Evolutionary conservation across 2,888 invertebrate genomes (phyloP).

Genomic region (Agrotis puta): DNA sequence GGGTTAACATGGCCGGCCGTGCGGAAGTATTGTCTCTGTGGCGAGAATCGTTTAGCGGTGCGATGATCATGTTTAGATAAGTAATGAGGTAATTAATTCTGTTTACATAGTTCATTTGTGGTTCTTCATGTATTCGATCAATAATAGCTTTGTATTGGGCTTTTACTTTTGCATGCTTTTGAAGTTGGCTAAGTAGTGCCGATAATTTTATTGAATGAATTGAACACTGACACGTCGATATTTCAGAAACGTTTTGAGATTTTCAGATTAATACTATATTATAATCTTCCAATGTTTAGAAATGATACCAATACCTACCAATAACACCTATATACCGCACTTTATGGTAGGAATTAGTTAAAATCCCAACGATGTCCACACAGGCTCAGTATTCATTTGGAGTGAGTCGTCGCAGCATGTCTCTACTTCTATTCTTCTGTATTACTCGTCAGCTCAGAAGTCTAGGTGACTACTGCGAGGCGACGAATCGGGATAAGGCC

Average conservation of each 20-base stretch:
- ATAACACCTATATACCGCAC: background rate
- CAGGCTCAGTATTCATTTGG: no score
- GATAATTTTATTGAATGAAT: background rate
- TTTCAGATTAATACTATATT: no score
- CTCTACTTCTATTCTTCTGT: no score
- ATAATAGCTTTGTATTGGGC: no score
- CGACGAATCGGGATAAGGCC: no score
- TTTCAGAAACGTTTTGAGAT: background rate
- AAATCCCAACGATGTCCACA: no score
- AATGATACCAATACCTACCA: no score
- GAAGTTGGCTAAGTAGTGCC: background rate
- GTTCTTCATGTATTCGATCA: slow-evolving; percentile 25
- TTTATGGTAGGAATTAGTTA: no score
- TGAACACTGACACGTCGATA: background rate
- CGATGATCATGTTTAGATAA: slow-evolving; percentile 83
- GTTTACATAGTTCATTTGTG: slow-evolving; percentile 35
- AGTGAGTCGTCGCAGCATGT: no score
- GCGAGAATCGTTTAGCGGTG: slow-evolving; percentile 83
- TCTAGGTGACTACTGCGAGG: no score
- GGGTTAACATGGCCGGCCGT: slow-evolving; percentile 79
- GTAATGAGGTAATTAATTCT: slow-evolving; percentile 68
- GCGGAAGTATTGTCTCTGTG: slow-evolving; percentile 84
- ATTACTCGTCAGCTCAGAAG: no score
- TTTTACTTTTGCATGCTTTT: slow-evolving; percentile 9
- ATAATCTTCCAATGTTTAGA: no score